Evolutionary conservation across 2,888 invertebrate species (phyloP).

Genomic region (Dorcus hopei): DNA sequence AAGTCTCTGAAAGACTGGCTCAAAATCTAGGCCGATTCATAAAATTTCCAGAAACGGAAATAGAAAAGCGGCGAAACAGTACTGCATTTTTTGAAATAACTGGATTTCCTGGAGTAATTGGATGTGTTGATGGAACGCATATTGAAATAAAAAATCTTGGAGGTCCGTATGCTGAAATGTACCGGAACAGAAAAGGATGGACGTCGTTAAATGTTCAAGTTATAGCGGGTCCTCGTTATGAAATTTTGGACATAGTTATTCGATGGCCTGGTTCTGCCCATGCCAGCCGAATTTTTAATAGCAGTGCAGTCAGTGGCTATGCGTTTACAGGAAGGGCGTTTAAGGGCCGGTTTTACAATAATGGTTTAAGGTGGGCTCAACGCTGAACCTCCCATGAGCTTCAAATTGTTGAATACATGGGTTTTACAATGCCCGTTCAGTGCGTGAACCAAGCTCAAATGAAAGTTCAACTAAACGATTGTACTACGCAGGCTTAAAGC

Average conservation of each 20-base stretch:
- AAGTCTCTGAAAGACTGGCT: neutral
- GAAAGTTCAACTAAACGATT: too few relatives aligned
- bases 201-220: constrained; percentile 19
- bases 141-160: constrained; percentile 15
- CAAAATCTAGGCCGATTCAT: neutral
- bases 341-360: too few relatives aligned
- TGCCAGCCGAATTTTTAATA: constrained; percentile 18
- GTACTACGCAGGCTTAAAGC: too few relatives aligned
- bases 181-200: constrained; percentile 14
- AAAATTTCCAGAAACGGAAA: neutral
- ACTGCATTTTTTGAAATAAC: neutral
- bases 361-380: too few relatives aligned
- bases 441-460: too few relatives aligned
- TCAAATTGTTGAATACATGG: too few relatives aligned
- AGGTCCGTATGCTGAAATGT: constrained; percentile 10
- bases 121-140: constrained; percentile 15
- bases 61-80: neutral
- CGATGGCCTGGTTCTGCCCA: constrained; percentile 22
- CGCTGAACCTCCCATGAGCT: too few relatives aligned
- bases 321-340: neutral
- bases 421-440: too few relatives aligned
- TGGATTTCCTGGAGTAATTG: constrained; percentile 12
- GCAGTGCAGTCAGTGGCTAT: constrained; percentile 1
- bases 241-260: constrained; percentile 18
- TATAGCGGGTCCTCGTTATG: constrained; percentile 12